These are phyloP conservation scores for Trisateles emortualis DNA, from an alignment of 2,888 invertebrate species.

Conservation along the genomic window DNA sequence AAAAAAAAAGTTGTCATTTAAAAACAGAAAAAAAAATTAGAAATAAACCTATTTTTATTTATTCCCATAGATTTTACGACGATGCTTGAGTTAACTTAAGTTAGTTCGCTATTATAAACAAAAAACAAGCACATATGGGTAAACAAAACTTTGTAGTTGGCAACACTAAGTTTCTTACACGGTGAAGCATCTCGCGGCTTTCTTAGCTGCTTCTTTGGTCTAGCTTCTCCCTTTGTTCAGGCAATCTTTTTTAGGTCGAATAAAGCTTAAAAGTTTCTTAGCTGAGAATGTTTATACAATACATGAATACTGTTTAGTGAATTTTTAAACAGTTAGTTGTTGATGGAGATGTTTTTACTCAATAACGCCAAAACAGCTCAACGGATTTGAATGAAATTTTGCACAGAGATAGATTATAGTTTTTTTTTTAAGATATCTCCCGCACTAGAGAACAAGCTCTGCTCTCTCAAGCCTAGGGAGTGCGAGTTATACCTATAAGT, in stretches of 20 bases:
- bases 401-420: too few species aligned
- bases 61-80: too few species aligned
- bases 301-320: constrained; percentile 26
- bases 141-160: constrained; percentile 26
- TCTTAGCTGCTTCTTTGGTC: constrained; percentile 32
- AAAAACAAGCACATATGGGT: not conserved
- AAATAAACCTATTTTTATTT: too few species aligned
- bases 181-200: constrained; percentile 28
- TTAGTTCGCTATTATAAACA: constrained; percentile 33
- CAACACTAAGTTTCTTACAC: constrained; percentile 40
- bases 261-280: constrained; percentile 32
- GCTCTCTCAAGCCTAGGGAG: too few species aligned
- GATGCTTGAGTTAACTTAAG: too few species aligned
- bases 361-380: too few species aligned
- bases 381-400: too few species aligned
- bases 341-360: not conserved
- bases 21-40: too few species aligned
- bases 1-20: too few species aligned
- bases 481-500: too few species aligned
- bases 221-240: constrained; percentile 36
- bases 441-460: too few species aligned
- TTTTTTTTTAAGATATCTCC: too few species aligned
- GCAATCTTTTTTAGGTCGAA: constrained; percentile 40
- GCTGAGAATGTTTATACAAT: constrained; percentile 31
- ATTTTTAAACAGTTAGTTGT: constrained; percentile 1